These are phyloP conservation scores for Phoenicopterus ruber DNA, from an alignment of 2,113 vertebrate species.

Conservation along the genomic window DNA sequence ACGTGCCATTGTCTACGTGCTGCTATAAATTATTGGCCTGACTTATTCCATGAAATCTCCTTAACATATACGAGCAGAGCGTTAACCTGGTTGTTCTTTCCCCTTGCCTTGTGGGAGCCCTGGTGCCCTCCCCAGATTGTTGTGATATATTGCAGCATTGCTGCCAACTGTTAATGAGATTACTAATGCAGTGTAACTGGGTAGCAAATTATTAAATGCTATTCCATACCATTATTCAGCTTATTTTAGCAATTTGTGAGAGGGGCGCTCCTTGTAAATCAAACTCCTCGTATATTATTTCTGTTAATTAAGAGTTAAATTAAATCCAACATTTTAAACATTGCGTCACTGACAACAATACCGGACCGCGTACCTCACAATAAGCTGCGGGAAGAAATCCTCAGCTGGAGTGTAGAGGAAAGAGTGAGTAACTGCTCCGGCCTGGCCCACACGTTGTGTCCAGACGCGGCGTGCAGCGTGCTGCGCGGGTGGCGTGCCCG, in stretches of 20 bases:
- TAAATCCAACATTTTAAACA: background rate
- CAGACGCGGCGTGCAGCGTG: background rate
- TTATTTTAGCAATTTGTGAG: background rate
- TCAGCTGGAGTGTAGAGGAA: background rate
- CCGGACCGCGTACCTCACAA: background rate
- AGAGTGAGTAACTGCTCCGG: background rate
- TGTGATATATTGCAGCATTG: background rate
- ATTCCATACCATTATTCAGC: background rate
- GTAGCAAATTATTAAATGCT: background rate
- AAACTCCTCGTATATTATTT: background rate
- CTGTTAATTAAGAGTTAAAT: background rate
- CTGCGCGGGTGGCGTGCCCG: fast-evolving
- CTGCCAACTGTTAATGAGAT: background rate
- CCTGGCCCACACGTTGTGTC: background rate
- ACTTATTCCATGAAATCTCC: background rate
- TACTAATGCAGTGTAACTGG: background rate
- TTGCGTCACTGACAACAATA: background rate
- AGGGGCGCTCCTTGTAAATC: background rate
- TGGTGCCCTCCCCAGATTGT: background rate
- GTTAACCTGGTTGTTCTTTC: background rate
- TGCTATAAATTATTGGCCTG: background rate
- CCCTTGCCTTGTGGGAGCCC: background rate
- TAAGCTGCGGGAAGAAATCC: background rate
- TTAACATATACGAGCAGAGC: background rate
- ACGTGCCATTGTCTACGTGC: background rate